Conservation (phyloP, 2,888 invertebrate species). For the Campoplex capitator region DNA sequence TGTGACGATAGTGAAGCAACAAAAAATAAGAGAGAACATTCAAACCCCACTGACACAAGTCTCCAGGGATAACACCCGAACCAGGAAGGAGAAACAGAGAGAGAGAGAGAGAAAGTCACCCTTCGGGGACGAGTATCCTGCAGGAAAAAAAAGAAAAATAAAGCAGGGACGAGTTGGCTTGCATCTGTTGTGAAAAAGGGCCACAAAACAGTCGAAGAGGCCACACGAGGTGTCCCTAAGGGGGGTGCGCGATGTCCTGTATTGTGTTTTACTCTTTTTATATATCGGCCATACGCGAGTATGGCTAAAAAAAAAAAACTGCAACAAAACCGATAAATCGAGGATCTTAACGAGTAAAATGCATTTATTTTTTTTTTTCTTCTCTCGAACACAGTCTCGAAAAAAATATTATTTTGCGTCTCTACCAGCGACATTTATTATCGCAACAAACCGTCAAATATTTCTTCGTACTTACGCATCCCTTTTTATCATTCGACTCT, state of each 20-base stretch:
- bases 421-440: constrained; percentile 47
- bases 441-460: constrained; percentile 29
- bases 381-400: constrained; percentile 73
- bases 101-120: constrained; percentile 46
- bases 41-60: constrained; percentile 70
- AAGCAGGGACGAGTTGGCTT: constrained; percentile 51
- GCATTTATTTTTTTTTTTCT: constrained; percentile 14
- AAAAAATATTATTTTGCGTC: constrained; percentile 74
- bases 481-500: not conserved
- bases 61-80: constrained; percentile 76
- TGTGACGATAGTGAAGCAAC: constrained; percentile 31
- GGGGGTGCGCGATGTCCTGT: constrained; percentile 61
- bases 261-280: constrained; percentile 58
- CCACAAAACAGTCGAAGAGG: constrained; percentile 56
- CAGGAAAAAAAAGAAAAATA: constrained; percentile 41
- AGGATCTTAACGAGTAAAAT: constrained; percentile 65
- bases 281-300: constrained; percentile 30
- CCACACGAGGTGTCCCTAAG: constrained; percentile 63
- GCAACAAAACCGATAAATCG: constrained; percentile 77
- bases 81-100: not conserved
- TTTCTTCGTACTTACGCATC: not conserved
- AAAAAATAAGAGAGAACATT: constrained; percentile 16
- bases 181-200: constrained; percentile 68
- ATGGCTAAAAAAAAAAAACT: constrained; percentile 56
- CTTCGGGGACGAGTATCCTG: constrained; percentile 47